phyloP scores from a whole-genome alignment of 2,113 vertebrate genomes.

The Gadus macrocephalus region DNA sequence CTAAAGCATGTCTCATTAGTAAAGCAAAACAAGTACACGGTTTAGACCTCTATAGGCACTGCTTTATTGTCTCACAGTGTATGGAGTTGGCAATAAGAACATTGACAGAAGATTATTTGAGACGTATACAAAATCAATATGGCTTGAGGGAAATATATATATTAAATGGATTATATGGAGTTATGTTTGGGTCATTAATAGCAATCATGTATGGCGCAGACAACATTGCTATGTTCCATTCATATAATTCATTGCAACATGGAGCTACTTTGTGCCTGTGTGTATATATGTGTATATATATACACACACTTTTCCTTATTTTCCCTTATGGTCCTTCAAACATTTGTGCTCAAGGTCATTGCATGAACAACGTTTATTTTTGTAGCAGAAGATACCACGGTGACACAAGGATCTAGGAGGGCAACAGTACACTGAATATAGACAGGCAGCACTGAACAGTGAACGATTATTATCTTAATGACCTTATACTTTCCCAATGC shows the following conservation, averaged over 20 bases:
- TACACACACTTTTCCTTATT: no score
- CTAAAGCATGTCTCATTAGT: not conserved
- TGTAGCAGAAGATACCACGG: no score
- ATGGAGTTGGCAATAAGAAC: not conserved
- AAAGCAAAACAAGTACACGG: not conserved
- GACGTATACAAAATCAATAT: not conserved
- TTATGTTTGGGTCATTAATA: not conserved
- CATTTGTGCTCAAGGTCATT: no score
- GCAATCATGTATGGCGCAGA: no score
- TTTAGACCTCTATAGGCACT: not conserved
- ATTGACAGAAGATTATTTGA: not conserved
- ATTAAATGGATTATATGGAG: not conserved
- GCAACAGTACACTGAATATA: no score
- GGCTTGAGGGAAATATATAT: not conserved
- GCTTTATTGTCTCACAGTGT: constrained; percentile 1
- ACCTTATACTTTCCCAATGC: no score
- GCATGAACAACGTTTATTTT: no score
- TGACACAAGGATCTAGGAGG: no score
- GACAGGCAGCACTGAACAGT: no score
- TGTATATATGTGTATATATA: not conserved
- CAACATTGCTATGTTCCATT: not conserved
- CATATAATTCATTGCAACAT: not conserved
- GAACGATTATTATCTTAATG: no score
- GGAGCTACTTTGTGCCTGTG: not conserved
- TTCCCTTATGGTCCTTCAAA: no score